These are phyloP conservation scores for Nemotelus pantherinus DNA, from an alignment of 2,888 invertebrate genomes.

Conservation along the genomic window DNA sequence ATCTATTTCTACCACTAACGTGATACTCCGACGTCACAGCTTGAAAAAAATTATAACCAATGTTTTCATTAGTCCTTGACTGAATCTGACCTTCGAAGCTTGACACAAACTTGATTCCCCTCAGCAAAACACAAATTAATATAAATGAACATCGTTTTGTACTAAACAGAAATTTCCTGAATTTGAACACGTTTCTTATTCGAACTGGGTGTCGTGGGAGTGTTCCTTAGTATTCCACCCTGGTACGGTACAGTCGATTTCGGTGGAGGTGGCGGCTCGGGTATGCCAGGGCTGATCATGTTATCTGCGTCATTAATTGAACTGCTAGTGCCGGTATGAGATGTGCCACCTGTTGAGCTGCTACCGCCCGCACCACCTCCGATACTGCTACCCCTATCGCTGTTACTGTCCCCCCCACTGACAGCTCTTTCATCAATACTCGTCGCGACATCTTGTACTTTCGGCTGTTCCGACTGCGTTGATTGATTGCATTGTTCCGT, in stretches of 20 bases:
- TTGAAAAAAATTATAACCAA: no score
- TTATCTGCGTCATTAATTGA: slow-evolving; percentile 62
- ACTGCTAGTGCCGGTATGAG: neutral
- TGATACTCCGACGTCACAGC: no score
- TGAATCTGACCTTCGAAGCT: no score
- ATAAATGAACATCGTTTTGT: neutral
- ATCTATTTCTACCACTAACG: no score
- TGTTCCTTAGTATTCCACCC: slow-evolving; percentile 71
- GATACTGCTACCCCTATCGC: slow-evolving; percentile 53
- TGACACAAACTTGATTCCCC: no score
- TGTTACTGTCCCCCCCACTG: slow-evolving; percentile 53
- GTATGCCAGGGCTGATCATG: slow-evolving; percentile 64
- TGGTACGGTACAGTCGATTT: slow-evolving; percentile 62
- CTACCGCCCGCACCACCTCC: slow-evolving; percentile 63
- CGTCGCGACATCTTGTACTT: slow-evolving; percentile 53
- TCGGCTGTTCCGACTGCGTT: slow-evolving; percentile 53
- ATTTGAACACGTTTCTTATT: slow-evolving; percentile 92
- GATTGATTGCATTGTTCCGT: slow-evolving; percentile 54
- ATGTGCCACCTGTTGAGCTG: slow-evolving; percentile 63
- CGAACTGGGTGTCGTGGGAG: slow-evolving; percentile 72
- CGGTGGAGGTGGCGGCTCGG: slow-evolving; percentile 71
- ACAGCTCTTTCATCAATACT: slow-evolving; percentile 51
- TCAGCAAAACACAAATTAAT: no score
- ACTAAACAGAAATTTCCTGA: slow-evolving; percentile 87
- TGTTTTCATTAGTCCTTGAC: no score